Evolutionary conservation across 2,113 vertebrate species (phyloP).

Genomic region (Carassius auratus): DNA sequence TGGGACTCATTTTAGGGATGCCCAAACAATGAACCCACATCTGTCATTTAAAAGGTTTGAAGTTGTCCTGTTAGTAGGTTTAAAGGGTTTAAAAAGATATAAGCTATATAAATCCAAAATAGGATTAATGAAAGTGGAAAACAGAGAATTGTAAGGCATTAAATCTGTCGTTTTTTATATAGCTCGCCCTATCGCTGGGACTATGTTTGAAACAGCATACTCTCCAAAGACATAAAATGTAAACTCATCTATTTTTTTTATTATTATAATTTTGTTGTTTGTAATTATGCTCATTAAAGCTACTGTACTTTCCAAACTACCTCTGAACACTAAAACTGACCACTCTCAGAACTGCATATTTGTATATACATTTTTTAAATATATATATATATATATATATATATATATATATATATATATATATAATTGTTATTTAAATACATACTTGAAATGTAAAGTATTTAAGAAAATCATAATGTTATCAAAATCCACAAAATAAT

Average conservation of each 20-base stretch:
- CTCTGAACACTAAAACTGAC: not conserved
- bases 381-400: too few species aligned
- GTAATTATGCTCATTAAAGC: not conserved
- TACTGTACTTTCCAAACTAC: not conserved
- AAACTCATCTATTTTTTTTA: not conserved
- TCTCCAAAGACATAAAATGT: not conserved
- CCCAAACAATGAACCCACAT: conserved; percentile 23
- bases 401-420: too few species aligned
- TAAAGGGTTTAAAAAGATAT: not conserved
- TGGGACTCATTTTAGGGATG: conserved; percentile 20
- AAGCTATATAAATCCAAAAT: not conserved
- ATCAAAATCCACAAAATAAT: too few species aligned
- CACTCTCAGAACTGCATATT: not conserved
- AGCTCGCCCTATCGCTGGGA: not conserved
- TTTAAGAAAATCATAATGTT: too few species aligned
- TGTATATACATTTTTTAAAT: too few species aligned
- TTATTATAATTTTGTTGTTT: not conserved
- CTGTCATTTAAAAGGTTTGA: conserved; percentile 10
- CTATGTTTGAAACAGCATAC: not conserved
- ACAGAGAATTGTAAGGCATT: not conserved
- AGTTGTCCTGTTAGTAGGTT: not conserved
- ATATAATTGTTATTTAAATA: too few species aligned
- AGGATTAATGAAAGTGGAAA: not conserved
- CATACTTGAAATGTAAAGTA: too few species aligned
- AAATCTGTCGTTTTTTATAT: not conserved